These are phyloP conservation scores for Lithobius niger DNA, from an alignment of 1,140 invertebrate genomes.

Conservation along the genomic window DNA sequence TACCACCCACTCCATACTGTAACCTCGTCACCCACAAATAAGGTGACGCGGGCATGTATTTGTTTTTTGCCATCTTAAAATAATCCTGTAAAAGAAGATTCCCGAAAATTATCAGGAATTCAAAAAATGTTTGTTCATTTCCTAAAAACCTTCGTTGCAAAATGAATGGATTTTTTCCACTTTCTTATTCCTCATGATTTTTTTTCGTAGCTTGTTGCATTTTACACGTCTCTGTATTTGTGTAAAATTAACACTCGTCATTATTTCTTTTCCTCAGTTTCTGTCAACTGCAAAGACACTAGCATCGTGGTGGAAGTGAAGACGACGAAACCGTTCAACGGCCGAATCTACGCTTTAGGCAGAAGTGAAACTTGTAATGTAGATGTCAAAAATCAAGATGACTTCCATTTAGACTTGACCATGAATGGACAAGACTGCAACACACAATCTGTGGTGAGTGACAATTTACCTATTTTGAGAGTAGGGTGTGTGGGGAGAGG, in stretches of 20 bases:
- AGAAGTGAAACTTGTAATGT: conserved; percentile 89
- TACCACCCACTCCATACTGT: too few species aligned
- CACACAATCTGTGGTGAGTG: conserved; percentile 41
- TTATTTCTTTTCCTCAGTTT: conserved; percentile 43
- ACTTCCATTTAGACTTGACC: conserved; percentile 78
- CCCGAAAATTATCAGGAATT: too few species aligned
- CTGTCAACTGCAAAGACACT: conserved; percentile 87
- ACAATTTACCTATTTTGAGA: too few species aligned
- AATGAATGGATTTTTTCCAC: too few species aligned
- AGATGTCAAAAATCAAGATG: conserved; percentile 79
- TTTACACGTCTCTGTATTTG: not conserved
- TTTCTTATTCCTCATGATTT: too few species aligned
- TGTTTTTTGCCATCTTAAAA: too few species aligned
- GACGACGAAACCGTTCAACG: conserved; percentile 87
- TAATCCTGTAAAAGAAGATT: too few species aligned
- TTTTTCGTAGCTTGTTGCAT: not conserved
- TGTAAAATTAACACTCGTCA: not conserved
- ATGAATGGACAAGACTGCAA: conserved; percentile 90
- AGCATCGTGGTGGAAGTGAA: conserved; percentile 80
- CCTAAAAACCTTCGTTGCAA: too few species aligned
- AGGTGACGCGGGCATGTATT: too few species aligned
- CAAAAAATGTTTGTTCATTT: too few species aligned
- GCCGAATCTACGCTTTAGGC: conserved; percentile 81
- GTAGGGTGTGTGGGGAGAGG: too few species aligned
- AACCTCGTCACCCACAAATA: too few species aligned